Evolutionary conservation across 2,797 vertebrate genomes (phyloP).

Genomic region (Microctenopoma lineatum): DNA sequence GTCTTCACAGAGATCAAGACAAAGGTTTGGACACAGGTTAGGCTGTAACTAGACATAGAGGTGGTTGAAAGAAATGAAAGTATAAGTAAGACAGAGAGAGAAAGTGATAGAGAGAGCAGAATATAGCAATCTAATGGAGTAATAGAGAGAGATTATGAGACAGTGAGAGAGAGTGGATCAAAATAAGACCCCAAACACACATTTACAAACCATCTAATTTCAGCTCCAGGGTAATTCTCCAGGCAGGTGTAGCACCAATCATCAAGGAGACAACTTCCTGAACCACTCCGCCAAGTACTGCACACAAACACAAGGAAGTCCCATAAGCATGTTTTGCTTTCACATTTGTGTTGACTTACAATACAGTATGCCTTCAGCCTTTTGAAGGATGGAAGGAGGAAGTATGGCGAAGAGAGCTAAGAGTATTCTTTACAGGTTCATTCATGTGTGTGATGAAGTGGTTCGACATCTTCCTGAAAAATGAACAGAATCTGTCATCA

Average conservation of each 20-base stretch:
- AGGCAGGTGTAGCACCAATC: conserved; percentile 20
- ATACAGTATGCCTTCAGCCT: not conserved
- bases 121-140: not conserved
- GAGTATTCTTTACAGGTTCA: not conserved
- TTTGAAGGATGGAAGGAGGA: not conserved
- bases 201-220: conserved; percentile 53
- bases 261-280: conserved; percentile 8
- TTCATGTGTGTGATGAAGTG: not conserved
- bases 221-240: conserved; percentile 12
- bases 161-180: not conserved
- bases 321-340: conserved; percentile 63
- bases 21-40: not conserved
- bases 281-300: conserved; percentile 16
- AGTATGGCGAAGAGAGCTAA: no score
- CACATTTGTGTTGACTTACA: conserved; percentile 19
- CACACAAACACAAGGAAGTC: conserved; percentile 29
- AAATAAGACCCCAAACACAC: conserved; percentile 4
- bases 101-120: no score
- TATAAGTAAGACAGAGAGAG: not conserved
- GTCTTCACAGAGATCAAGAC: not conserved
- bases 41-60: not conserved
- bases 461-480: no score
- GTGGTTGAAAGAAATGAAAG: not conserved
- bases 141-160: not conserved
- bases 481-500: not conserved